A percentile compares a stretch with the other conserved stretches of the same genome.
phyloP scores from a whole-genome alignment of 2,888 invertebrate genomes.

The Coelinius sp. region DNA sequence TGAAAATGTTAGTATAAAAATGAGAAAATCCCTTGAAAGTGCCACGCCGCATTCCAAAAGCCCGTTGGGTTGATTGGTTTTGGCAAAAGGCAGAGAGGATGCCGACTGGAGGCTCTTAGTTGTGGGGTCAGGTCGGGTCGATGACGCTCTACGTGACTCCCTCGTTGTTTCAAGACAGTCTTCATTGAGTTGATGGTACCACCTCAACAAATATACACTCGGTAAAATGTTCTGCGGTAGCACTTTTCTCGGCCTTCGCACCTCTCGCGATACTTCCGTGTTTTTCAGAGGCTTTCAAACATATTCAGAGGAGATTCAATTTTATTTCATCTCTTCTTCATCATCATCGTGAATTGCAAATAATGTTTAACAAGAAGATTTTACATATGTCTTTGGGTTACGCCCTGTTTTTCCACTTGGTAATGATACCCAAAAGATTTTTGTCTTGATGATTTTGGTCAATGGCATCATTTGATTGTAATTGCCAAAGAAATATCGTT shows the following conservation, averaged over 20 bases:
- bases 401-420: no score
- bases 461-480: no score
- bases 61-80: conserved; percentile 64
- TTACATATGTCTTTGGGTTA: no score
- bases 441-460: no score
- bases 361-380: no score
- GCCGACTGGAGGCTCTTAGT: conserved; percentile 51
- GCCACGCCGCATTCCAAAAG: conserved; percentile 60
- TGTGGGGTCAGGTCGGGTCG: conserved; percentile 60
- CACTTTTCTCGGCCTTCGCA: conserved; percentile 20
- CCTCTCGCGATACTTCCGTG: conserved; percentile 10
- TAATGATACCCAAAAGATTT: no score
- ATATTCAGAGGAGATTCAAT: conserved; percentile 12
- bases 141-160: conserved; percentile 59
- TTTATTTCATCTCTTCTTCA: no score
- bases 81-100: conserved; percentile 47
- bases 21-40: conserved; percentile 42
- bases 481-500: no score
- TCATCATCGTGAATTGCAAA: no score
- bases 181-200: conserved; percentile 18
- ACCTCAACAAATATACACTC: background rate
- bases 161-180: background rate
- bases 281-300: background rate
- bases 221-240: background rate
- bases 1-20: background rate